Evolutionary conservation across 2,888 invertebrate species (phyloP).

Genomic region (Drosophila acutilabella): DNA sequence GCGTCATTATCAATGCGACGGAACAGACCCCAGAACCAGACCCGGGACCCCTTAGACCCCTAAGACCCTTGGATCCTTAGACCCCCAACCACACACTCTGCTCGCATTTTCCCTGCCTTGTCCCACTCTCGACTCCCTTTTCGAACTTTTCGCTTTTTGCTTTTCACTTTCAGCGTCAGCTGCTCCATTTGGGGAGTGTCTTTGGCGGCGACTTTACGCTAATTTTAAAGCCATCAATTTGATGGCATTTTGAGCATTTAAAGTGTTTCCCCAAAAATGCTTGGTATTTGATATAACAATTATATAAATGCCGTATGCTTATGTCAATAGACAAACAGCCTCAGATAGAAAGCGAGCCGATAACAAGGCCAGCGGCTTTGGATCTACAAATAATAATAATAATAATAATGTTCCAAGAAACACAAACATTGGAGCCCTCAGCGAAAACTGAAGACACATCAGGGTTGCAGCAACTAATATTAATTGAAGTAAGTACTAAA

Average conservation of each 20-base stretch:
- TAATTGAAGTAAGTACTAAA: not conserved
- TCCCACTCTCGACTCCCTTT: not conserved
- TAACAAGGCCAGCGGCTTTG: conserved; percentile 51
- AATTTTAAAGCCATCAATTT: conserved; percentile 77
- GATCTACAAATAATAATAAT: conserved; percentile 22
- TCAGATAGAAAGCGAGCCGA: conserved; percentile 38
- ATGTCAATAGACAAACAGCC: conserved; percentile 67
- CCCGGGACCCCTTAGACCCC: conserved; percentile 12
- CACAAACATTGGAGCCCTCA: conserved; percentile 28
- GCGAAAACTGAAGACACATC: conserved; percentile 4
- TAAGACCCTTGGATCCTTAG: conserved; percentile 25
- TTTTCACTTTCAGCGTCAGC: conserved; percentile 39
- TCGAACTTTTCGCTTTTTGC: conserved; percentile 26
- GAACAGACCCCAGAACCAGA: conserved; percentile 7
- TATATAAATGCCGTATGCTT: conserved; percentile 72
- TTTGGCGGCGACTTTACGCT: conserved; percentile 41
- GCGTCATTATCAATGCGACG: conserved; percentile 65
- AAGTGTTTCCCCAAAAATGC: conserved; percentile 55
- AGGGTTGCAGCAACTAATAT: conserved; percentile 26
- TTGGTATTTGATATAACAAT: conserved; percentile 76
- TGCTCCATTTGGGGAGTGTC: conserved; percentile 12
- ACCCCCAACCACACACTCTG: conserved; percentile 36
- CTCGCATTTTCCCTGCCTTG: not conserved
- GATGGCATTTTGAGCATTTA: conserved; percentile 68
- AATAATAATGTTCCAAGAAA: conserved; percentile 37